Evolutionary conservation across 2,113 vertebrate species (phyloP).

Genomic region (Gallinago jamesoni): DNA sequence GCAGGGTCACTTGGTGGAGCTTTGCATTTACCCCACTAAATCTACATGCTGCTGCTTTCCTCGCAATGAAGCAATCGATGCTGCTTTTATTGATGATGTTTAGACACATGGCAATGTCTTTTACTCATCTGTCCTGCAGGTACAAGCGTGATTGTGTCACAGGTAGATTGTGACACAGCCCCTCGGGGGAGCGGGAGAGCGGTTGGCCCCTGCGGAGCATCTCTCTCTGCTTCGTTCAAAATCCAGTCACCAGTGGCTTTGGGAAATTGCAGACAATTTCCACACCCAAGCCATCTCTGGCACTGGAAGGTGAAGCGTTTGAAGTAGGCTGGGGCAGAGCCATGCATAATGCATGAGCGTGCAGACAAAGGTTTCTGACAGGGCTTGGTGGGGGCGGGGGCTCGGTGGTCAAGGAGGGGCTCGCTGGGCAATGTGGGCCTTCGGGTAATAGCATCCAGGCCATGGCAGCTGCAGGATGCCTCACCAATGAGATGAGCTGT

Average conservation of each 20-base stretch:
- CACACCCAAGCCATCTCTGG: not conserved
- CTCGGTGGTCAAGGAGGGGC: not conserved
- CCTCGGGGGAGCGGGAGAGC: not conserved
- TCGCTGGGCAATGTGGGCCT: not conserved
- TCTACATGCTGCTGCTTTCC: not conserved
- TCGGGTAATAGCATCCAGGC: not conserved
- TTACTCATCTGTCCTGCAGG: not conserved
- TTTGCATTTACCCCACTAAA: not conserved
- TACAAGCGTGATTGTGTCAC: not conserved
- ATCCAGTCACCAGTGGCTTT: not conserved
- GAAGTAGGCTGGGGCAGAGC: not conserved
- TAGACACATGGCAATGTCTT: not conserved
- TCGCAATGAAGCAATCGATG: not conserved
- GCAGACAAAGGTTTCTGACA: not conserved
- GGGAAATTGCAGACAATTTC: not conserved
- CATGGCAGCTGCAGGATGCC: fast-evolving
- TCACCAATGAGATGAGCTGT: not conserved
- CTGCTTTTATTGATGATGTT: not conserved
- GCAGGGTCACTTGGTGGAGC: not conserved
- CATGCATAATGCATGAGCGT: not conserved
- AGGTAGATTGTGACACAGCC: not conserved
- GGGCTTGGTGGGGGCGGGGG: not conserved
- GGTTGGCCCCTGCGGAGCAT: not conserved
- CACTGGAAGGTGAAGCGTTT: not conserved
- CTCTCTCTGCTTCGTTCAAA: not conserved